A percentile compares a stretch with the other conserved stretches of the same genome.
These are phyloP conservation scores for Drosophila neocordata DNA, from an alignment of 1,140 invertebrate species.

Conservation along the genomic window DNA sequence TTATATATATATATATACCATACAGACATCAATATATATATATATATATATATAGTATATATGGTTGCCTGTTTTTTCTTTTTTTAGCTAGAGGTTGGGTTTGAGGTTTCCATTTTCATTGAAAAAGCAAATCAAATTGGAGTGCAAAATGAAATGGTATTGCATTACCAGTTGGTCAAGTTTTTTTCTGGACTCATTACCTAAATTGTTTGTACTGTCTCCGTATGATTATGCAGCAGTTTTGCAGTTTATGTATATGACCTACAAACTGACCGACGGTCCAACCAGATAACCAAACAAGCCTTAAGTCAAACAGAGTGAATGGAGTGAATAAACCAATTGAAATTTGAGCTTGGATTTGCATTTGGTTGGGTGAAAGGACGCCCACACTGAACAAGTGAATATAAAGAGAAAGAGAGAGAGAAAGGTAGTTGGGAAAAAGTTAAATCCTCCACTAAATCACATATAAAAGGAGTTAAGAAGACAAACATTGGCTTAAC, in stretches of 20 bases:
- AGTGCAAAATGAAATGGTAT: constrained; percentile 35
- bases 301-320: constrained; percentile 35
- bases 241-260: constrained; percentile 51
- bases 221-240: constrained; percentile 50
- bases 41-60: too few relatives aligned
- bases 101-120: constrained; percentile 26
- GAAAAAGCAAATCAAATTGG: constrained; percentile 19
- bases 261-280: constrained; percentile 73
- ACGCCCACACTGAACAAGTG: constrained; percentile 5
- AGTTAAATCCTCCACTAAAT: background rate
- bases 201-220: constrained; percentile 30
- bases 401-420: background rate
- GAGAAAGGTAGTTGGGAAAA: background rate
- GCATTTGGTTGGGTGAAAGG: constrained; percentile 47
- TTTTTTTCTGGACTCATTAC: constrained; percentile 66
- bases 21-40: too few relatives aligned
- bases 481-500: too few relatives aligned
- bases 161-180: constrained; percentile 52
- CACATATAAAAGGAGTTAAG: background rate
- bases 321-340: constrained; percentile 31
- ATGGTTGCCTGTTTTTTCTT: too few relatives aligned
- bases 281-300: constrained; percentile 46
- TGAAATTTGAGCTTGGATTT: constrained; percentile 21
- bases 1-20: background rate
- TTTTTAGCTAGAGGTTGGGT: background rate